These are phyloP conservation scores for Hemicrepidius hirtus DNA, from an alignment of 2,888 invertebrate species.

Conservation along the genomic window DNA sequence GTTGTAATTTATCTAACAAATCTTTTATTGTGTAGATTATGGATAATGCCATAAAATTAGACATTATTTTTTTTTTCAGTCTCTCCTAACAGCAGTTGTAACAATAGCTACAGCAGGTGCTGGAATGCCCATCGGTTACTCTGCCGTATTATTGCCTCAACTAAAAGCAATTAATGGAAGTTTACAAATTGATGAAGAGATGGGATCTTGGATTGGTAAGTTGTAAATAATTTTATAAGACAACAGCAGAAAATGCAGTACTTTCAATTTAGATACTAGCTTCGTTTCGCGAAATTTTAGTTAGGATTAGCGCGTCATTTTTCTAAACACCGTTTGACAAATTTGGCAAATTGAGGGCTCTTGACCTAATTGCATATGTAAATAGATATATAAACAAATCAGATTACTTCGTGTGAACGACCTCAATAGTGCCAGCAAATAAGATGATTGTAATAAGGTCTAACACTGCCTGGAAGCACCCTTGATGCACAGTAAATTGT, in stretches of 20 bases:
- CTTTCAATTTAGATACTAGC: background rate
- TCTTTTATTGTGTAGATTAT: background rate
- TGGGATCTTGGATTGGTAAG: conserved; percentile 87
- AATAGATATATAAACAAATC: conserved; percentile 39
- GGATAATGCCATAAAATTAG: background rate
- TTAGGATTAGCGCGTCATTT: conserved; percentile 17
- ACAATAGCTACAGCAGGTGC: conserved; percentile 82
- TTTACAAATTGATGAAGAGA: conserved; percentile 79
- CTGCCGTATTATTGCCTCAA: conserved; percentile 85
- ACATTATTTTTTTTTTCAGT: conserved; percentile 72
- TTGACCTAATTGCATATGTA: conserved; percentile 54
- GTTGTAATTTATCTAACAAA: too few species aligned
- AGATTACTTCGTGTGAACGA: conserved; percentile 49
- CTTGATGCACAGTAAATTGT: too few species aligned
- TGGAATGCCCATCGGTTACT: conserved; percentile 88
- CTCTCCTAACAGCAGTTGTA: conserved; percentile 82
- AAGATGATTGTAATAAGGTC: conserved; percentile 47
- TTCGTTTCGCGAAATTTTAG: conserved; percentile 12
- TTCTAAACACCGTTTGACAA: conserved; percentile 37
- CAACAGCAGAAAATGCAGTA: background rate
- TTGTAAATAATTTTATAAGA: conserved; percentile 18
- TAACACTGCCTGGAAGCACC: conserved; percentile 49
- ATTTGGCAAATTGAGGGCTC: conserved; percentile 50
- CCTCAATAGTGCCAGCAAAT: conserved; percentile 52
- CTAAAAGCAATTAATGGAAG: conserved; percentile 76